Base-by-base conservation (phyloP, 1,140 invertebrate species). In the Drosophila lowei region DNA sequence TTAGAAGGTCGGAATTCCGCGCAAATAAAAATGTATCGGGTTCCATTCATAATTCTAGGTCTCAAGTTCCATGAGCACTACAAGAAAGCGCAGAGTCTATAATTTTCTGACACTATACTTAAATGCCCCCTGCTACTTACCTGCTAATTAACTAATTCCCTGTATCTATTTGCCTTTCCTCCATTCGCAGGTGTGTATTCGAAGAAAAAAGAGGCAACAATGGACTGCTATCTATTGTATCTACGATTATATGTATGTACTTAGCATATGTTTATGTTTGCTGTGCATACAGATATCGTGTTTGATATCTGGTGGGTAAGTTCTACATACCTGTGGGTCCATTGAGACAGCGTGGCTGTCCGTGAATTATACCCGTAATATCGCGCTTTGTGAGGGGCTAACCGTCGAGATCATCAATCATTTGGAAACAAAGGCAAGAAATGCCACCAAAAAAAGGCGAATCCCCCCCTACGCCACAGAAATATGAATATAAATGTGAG, bases 401-500 rank as follows among this genome's bases (percentile, higher is more conserved):
- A 77, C 55, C 78, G 73, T 77, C 54, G 25, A 59, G 68, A 61
- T 72, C 81, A 86, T 86, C 81, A 86, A 86, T 86, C 81, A 86
- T 81, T 81, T 78, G 75, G 63, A 61, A 66, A 86, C 73, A 67
- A 72, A 67, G 42, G 60, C 52, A 53, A 53, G 47, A 74, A 77
- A 48, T 41, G 30, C 25, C 46, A 65, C 48, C 15, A 61, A 47
- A 57, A 56, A 68, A 75, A 52, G 56, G 52, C 75, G 21, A 58
- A 43, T 25, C 61, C 34, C 72, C 72, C 72, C 72, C 72, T 43
- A 62, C 72, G 52, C 61, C 42, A 23, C 41, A 55, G 70, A 83
- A 86, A 86, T 86, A 88, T 88, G 84, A 86, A 86, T 88, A 86
- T 79, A 83, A 85, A 86, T 78, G 63, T 53, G 72, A 66, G 74